Evolutionary conservation across 2,113 vertebrate genomes (phyloP).

Genomic region (Eubucco bourcierii): DNA sequence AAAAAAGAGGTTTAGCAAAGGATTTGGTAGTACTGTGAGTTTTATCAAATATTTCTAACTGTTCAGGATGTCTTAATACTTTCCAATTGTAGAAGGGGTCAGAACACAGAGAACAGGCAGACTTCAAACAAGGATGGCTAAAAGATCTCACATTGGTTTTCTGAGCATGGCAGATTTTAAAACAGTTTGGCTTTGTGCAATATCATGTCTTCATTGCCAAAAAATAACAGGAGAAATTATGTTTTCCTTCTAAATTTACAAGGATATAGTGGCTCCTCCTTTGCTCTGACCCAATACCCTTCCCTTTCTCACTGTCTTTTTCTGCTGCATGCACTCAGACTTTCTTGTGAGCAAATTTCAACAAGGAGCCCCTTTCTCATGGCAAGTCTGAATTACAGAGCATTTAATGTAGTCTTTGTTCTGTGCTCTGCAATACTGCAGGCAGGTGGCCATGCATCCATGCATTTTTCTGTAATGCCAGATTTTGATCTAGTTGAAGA

Average conservation of each 20-base stretch:
- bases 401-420: not conserved
- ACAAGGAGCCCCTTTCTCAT: not conserved
- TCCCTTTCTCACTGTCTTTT: not conserved
- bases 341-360: not conserved
- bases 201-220: not conserved
- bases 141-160: not conserved
- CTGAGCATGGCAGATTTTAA: not conserved
- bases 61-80: not conserved
- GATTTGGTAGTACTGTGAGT: slow-evolving; percentile 39
- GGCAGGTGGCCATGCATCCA: not conserved
- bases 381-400: not conserved
- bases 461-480: not conserved
- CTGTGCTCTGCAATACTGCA: not conserved
- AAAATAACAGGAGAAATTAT: not conserved
- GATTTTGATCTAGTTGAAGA: not conserved
- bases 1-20: slow-evolving; percentile 24
- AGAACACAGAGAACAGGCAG: not conserved
- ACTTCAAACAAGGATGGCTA: not conserved
- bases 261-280: not conserved
- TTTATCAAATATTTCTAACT: slow-evolving; percentile 25
- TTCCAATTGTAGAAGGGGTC: not conserved
- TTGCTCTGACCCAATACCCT: not conserved
- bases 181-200: not conserved
- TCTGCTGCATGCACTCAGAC: not conserved
- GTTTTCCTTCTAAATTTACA: not conserved